Evolutionary conservation across 2,888 invertebrate species (phyloP).

Genomic region (Ophioninae sp.): DNA sequence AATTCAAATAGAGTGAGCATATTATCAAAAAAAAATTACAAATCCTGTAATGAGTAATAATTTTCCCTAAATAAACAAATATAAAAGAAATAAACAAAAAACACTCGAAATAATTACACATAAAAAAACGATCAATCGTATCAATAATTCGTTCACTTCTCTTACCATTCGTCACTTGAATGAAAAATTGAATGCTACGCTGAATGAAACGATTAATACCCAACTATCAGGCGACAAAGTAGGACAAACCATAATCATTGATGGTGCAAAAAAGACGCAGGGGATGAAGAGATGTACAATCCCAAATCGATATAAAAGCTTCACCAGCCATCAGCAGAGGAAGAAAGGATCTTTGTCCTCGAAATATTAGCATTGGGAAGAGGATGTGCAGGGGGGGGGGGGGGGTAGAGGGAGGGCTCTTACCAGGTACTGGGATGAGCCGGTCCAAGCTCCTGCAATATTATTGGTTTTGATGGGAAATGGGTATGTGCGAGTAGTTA

Average conservation of each 20-base stretch:
- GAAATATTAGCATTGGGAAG: constrained; percentile 37
- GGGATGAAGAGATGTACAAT: not conserved
- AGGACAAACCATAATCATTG: not conserved
- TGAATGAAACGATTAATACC: not conserved
- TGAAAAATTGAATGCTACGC: too few species aligned
- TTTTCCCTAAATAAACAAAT: too few species aligned
- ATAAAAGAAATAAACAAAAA: too few species aligned
- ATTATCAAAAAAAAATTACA: too few species aligned
- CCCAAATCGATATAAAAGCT: not conserved
- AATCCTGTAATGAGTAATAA: too few species aligned
- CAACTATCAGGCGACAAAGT: not conserved
- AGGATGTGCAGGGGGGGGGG: not conserved
- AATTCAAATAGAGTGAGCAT: too few species aligned
- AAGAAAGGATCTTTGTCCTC: constrained; percentile 11
- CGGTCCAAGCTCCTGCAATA: constrained; percentile 53
- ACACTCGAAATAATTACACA: too few species aligned
- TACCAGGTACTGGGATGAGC: constrained; percentile 49
- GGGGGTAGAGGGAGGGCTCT: not conserved
- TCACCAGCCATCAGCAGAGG: not conserved
- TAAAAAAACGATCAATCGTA: too few species aligned
- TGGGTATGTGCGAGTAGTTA: not conserved
- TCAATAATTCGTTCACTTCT: too few species aligned
- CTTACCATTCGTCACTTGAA: too few species aligned
- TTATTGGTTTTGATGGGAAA: constrained; percentile 59
- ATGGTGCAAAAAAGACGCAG: not conserved